Percentiles rank a stretch among this genome's conserved stretches.
Evolutionary conservation across 2,888 invertebrate genomes (phyloP).

Genomic region (Dinocampus coccinellae): DNA sequence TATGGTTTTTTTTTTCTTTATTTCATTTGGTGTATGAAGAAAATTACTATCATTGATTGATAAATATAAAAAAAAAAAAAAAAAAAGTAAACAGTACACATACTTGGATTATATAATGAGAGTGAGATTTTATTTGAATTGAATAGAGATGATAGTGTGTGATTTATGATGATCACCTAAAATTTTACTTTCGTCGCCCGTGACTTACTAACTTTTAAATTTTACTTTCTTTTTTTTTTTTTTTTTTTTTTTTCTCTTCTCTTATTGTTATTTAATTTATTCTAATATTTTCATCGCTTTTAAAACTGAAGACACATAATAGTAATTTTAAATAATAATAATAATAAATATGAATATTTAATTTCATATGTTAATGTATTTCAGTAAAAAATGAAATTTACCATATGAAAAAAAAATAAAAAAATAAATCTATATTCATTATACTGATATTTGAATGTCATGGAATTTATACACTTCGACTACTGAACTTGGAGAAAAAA

Average conservation of each 20-base stretch:
- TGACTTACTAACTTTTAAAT: constrained; percentile 48
- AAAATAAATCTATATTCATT: too few species aligned
- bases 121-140: constrained; percentile 62
- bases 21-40: not conserved
- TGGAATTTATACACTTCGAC: too few species aligned
- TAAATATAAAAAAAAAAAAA: constrained; percentile 32
- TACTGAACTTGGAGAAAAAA: not conserved
- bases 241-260: not conserved
- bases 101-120: constrained; percentile 3
- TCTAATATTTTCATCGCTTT: too few species aligned
- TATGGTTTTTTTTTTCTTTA: not conserved
- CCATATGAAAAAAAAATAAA: too few species aligned
- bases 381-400: too few species aligned
- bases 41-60: too few species aligned
- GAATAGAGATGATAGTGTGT: constrained; percentile 61
- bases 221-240: constrained; percentile 15
- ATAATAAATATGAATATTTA: too few species aligned
- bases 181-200: constrained; percentile 35
- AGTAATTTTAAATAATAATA: too few species aligned
- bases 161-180: constrained; percentile 56
- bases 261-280: too few species aligned
- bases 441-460: too few species aligned
- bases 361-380: too few species aligned
- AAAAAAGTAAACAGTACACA: constrained; percentile 9
- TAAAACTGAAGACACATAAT: too few species aligned